phyloP scores from a whole-genome alignment of 2,888 invertebrate species.

The Camponotus fellah region DNA sequence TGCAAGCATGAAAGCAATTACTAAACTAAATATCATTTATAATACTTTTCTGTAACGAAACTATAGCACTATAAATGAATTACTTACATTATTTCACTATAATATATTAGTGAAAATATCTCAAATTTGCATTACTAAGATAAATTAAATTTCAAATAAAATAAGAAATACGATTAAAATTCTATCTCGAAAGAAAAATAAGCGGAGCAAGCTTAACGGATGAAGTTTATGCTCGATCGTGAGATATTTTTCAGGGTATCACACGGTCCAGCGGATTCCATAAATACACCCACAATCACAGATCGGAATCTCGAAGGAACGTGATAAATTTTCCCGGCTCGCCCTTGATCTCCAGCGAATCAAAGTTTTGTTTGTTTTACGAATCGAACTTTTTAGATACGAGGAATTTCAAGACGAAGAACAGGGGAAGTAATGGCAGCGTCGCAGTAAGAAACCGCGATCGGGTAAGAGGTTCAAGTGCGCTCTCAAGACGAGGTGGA shows the following conservation, averaged over 20 bases:
- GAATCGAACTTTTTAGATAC: constrained; percentile 31
- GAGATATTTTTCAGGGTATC: background rate
- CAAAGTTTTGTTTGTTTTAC: constrained; percentile 37
- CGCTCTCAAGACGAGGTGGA: constrained; percentile 45
- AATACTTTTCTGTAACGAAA: constrained; percentile 15
- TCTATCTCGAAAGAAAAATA: background rate
- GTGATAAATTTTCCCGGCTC: constrained; percentile 24
- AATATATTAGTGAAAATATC: background rate
- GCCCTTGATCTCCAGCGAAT: constrained; percentile 38
- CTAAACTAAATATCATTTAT: constrained; percentile 25
- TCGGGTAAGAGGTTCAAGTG: constrained; percentile 55
- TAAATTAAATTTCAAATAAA: background rate
- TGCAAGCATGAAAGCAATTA: constrained; percentile 11
- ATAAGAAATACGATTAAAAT: background rate
- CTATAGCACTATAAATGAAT: constrained; percentile 15
- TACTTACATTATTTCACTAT: background rate
- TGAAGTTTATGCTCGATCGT: background rate
- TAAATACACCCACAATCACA: constrained; percentile 21
- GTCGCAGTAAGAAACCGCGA: constrained; percentile 56
- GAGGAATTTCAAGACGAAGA: constrained; percentile 44
- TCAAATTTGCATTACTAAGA: constrained; percentile 5
- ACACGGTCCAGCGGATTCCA: background rate
- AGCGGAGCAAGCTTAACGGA: background rate
- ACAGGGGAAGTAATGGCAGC: constrained; percentile 64
- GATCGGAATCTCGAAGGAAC: background rate